These are phyloP conservation scores for Entomyzon cyanotis DNA, from an alignment of 2,113 vertebrate genomes.

Conservation along the genomic window DNA sequence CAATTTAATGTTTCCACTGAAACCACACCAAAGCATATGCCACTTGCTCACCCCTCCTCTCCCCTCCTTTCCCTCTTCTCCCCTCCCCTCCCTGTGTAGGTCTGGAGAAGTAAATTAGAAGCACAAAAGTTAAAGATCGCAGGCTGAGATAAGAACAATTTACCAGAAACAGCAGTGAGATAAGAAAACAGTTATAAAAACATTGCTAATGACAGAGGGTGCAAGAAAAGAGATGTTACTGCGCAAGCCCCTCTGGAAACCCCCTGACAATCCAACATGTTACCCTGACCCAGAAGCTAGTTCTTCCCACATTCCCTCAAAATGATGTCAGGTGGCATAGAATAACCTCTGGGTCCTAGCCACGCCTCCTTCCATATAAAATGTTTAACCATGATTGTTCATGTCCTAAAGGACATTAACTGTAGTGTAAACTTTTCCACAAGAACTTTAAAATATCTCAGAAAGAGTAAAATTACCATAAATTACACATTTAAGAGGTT, in stretches of 20 bases:
- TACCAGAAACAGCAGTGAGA: not conserved
- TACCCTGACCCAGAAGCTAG: fast-evolving
- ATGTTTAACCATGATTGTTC: not conserved
- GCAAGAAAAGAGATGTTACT: not conserved
- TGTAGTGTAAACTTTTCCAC: not conserved
- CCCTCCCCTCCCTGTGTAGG: too few species aligned
- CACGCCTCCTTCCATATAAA: not conserved
- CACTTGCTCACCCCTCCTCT: fast-evolving
- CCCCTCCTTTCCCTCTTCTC: not conserved
- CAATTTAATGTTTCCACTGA: not conserved
- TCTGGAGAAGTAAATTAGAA: not conserved
- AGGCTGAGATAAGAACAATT: not conserved
- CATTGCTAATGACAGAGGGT: not conserved
- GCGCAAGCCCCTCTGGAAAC: not conserved
- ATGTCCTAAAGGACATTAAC: not conserved
- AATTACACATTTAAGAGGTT: not conserved
- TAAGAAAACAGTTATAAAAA: not conserved
- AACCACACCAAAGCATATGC: not conserved
- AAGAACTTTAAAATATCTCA: not conserved
- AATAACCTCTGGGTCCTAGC: not conserved
- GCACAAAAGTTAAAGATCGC: not conserved
- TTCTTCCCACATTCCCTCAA: not conserved
- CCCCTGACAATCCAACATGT: not conserved
- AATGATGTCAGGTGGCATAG: not conserved
- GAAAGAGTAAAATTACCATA: not conserved